Conservation (phyloP, 2,797 vertebrate species). For the Botia kubotai region DNA sequence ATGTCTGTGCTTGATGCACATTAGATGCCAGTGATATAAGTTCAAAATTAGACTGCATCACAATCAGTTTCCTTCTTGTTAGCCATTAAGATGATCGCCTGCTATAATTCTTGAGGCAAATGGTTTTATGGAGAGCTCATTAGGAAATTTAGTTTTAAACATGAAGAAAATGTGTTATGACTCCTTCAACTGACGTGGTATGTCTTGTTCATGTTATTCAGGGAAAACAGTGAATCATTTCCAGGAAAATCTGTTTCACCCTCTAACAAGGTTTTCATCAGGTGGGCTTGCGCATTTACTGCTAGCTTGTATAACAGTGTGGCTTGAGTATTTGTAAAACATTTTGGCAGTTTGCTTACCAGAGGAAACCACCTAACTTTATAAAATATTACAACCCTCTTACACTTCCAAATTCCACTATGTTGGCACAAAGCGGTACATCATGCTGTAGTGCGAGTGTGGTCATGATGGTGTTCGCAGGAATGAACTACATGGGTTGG, state of each 20-base stretch:
- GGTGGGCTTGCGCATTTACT: constrained; percentile 28
- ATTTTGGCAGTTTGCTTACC: constrained; percentile 25
- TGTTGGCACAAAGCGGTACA: constrained; percentile 16
- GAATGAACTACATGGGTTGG: constrained; percentile 54
- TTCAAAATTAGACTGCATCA: background rate
- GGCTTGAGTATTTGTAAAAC: constrained; percentile 30
- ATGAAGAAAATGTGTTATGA: constrained; percentile 2
- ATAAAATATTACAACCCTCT: constrained; percentile 34
- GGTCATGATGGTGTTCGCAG: constrained; percentile 40
- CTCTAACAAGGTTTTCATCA: constrained; percentile 33
- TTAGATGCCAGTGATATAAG: background rate
- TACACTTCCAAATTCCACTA: constrained; percentile 23
- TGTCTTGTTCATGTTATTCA: constrained; percentile 25
- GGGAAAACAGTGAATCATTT: constrained; percentile 41
- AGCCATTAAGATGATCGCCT: background rate
- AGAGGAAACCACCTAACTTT: background rate
- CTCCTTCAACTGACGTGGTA: background rate
- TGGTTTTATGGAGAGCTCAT: constrained; percentile 18
- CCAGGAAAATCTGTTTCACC: constrained; percentile 42
- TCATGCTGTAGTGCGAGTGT: constrained; percentile 31
- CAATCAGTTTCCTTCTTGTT: background rate
- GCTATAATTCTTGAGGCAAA: background rate
- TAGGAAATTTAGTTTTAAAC: constrained; percentile 15
- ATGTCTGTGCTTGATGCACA: background rate
- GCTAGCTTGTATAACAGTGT: constrained; percentile 26